Percentiles rank a stretch among this genome's conserved stretches.
These are phyloP conservation scores for Branchipolynoe longqiensis DNA, from an alignment of 2,888 invertebrate genomes.

Conservation along the genomic window DNA sequence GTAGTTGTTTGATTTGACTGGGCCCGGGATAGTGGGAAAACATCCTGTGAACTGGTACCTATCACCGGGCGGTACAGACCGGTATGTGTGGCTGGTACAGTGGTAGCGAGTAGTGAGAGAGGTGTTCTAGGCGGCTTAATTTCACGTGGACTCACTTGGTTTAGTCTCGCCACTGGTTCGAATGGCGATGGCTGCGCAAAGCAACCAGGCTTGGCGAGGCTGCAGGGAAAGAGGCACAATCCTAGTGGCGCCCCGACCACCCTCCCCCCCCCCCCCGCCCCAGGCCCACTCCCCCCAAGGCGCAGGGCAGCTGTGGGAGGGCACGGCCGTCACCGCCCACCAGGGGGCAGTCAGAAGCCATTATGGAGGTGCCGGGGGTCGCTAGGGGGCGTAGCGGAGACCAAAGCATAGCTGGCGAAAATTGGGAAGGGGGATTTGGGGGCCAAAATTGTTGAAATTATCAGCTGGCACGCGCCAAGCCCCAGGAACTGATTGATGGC, in stretches of 20 bases:
- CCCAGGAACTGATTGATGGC: conserved; percentile 18
- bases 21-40: no score
- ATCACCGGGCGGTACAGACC: no score
- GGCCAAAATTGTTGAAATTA: conserved; percentile 10
- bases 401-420: neutral
- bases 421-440: neutral
- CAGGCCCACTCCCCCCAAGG: neutral
- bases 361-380: neutral
- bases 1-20: no score
- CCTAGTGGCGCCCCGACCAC: conserved; percentile 32
- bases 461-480: neutral
- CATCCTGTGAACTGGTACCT: no score
- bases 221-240: no score
- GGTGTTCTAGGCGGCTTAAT: no score
- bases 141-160: no score
- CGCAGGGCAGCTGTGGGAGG: neutral
- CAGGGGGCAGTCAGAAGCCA: conserved; percentile 45
- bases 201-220: no score
- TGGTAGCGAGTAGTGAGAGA: no score
- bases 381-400: neutral
- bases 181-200: no score
- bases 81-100: no score
- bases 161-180: no score
- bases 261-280: neutral
- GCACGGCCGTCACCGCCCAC: conserved; percentile 20